phyloP scores from a whole-genome alignment of 2,888 invertebrate genomes.

The Tetramorium bicarinatum region DNA sequence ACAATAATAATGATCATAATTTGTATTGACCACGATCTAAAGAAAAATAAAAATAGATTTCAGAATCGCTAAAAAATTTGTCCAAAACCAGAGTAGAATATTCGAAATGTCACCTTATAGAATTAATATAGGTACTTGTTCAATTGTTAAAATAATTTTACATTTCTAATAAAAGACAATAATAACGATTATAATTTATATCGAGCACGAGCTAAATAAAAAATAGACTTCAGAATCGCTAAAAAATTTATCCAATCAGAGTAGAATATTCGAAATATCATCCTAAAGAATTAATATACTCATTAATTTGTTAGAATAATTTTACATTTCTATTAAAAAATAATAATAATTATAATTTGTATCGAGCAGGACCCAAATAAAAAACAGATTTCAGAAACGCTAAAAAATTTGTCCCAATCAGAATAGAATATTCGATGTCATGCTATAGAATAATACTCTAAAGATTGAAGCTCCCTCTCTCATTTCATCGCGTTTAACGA shows the following conservation, averaged over 20 bases:
- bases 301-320: background rate
- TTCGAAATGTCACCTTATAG: too few species aligned
- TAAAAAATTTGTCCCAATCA: background rate
- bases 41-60: too few species aligned
- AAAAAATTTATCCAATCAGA: background rate
- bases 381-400: background rate
- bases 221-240: background rate
- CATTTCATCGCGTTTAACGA: background rate
- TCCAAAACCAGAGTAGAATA: too few species aligned
- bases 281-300: background rate
- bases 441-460: background rate
- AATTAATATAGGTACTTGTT: background rate
- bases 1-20: background rate
- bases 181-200: background rate
- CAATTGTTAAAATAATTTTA: background rate
- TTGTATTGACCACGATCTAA: too few species aligned
- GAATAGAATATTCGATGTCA: background rate
- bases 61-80: too few species aligned
- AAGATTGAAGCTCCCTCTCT: background rate
- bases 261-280: background rate
- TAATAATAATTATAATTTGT: background rate
- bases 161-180: conserved; percentile 14
- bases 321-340: conserved; percentile 20
- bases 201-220: background rate
- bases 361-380: background rate